These are phyloP conservation scores for Austrolebias charrua DNA, from an alignment of 2,797 vertebrate genomes.

Conservation along the genomic window DNA sequence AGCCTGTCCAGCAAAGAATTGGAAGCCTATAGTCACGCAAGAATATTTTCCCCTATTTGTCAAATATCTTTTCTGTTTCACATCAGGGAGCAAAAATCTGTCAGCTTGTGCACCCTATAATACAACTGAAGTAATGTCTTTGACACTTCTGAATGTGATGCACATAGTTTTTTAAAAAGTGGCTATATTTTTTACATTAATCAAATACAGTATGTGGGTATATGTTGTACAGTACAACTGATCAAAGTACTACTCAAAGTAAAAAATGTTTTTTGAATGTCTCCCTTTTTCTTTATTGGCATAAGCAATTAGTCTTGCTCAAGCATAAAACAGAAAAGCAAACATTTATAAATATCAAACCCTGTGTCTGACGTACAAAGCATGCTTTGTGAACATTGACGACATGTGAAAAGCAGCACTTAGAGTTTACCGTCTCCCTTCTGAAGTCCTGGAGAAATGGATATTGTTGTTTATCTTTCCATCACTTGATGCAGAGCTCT, in stretches of 20 bases:
- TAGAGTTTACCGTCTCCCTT: constrained; percentile 17
- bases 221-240: too few species aligned
- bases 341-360: constrained; percentile 22
- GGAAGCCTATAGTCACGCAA: too few species aligned
- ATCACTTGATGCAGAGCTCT: constrained; percentile 59
- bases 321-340: background rate
- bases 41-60: too few species aligned
- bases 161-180: too few species aligned
- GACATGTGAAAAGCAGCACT: constrained; percentile 35
- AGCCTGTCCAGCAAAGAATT: too few species aligned
- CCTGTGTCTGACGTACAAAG: constrained; percentile 48
- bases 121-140: background rate
- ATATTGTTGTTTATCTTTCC: constrained; percentile 65
- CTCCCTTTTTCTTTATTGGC: background rate
- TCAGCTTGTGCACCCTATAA: background rate
- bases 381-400: constrained; percentile 39
- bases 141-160: background rate
- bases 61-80: background rate
- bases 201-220: too few species aligned
- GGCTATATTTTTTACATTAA: background rate
- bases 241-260: background rate
- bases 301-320: background rate
- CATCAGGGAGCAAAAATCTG: background rate
- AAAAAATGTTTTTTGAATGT: background rate
- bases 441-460: constrained; percentile 45